These are phyloP conservation scores for Drosophila varians DNA, from an alignment of 1,140 invertebrate genomes.

Conservation along the genomic window DNA sequence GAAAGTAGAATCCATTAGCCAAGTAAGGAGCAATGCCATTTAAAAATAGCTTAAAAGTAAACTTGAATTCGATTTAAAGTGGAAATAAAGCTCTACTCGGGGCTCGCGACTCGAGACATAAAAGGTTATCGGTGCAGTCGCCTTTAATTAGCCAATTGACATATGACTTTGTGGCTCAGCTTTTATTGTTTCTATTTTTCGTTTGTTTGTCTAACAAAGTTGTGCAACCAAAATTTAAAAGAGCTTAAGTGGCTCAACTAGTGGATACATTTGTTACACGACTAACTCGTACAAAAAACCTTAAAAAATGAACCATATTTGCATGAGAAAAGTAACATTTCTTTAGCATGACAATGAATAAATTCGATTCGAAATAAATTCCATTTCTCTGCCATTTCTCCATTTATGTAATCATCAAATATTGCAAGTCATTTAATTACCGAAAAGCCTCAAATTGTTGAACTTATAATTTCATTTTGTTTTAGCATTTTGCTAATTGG, in stretches of 20 bases:
- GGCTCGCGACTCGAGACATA: slow-evolving; percentile 64
- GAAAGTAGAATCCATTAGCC: slow-evolving; percentile 26
- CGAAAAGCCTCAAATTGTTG: background rate
- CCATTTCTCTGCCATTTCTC: background rate
- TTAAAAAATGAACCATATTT: slow-evolving; percentile 17
- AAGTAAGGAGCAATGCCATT: slow-evolving; percentile 6
- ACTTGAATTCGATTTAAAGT: slow-evolving; percentile 18
- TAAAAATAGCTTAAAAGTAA: slow-evolving; percentile 8
- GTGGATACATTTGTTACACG: slow-evolving; percentile 14
- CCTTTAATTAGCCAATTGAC: slow-evolving; percentile 76
- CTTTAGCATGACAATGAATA: slow-evolving; percentile 19
- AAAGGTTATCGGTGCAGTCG: slow-evolving; percentile 63
- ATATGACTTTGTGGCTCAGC: slow-evolving; percentile 58
- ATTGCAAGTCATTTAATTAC: background rate
- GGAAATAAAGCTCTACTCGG: slow-evolving; percentile 38
- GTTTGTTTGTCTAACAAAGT: slow-evolving; percentile 15
- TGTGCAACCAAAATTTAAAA: slow-evolving; percentile 31
- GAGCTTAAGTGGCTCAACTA: slow-evolving; percentile 38
- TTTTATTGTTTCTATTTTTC: slow-evolving; percentile 28
- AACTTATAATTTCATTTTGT: slow-evolving; percentile 2
- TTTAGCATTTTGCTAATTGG: slow-evolving; percentile 37
- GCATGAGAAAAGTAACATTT: slow-evolving; percentile 35
- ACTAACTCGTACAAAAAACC: background rate
- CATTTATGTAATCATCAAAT: slow-evolving; percentile 1
- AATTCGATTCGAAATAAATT: too few species aligned